Evolutionary conservation across 2,888 invertebrate species (phyloP), one percentile per base, ranked within the genome.

Genomic region (Agapostemon virescens): DNA sequence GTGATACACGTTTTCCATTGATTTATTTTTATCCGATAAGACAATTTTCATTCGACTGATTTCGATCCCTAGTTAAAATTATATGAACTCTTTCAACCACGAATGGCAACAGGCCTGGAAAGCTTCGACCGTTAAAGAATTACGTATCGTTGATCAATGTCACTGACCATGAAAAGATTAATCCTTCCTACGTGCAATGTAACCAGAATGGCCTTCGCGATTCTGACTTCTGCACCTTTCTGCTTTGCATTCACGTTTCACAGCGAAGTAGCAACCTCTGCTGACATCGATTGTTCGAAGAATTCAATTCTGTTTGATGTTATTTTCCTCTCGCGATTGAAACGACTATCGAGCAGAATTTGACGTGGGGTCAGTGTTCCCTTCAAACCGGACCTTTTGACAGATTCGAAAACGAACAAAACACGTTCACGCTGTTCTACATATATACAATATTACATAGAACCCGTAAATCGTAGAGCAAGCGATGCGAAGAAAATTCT

Each of bases 131-230:
- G 63, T 71, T 42, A 63, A 77, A 71, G 49, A 76, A 67, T 42
- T 26, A 40, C 38, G 33, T 15, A 36, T 63, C 77, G n/a, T 79
- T 68, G 74, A 66, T 82, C 70, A 77, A 74, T 23, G 74, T 64
- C 69, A 7, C 13, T 26, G 23, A 9, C 26, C 42, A 6, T 70
- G 55, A 38, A 69, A 71, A 61, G 58, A 58, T 82, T 74, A 81
- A 81, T 67, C 67, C 79, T 70, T 75, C 7, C 23, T 26, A 38
- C 64, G 26, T 26, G 55, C n/a, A 15, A 42, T 69, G 38, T 69
- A 40, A 69, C 40, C 63, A 52, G 30, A 78, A 69, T 26, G 42
- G 30, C 15, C 6, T 30, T 20, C 36, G 2, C 30, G 26, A 17
- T 58, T 15, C n/a, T 17, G 23, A 63, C 20, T 49, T 45, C 42